Conservation (phyloP, 2,888 invertebrate genomes). For the Blastobasis lacticolella region DNA sequence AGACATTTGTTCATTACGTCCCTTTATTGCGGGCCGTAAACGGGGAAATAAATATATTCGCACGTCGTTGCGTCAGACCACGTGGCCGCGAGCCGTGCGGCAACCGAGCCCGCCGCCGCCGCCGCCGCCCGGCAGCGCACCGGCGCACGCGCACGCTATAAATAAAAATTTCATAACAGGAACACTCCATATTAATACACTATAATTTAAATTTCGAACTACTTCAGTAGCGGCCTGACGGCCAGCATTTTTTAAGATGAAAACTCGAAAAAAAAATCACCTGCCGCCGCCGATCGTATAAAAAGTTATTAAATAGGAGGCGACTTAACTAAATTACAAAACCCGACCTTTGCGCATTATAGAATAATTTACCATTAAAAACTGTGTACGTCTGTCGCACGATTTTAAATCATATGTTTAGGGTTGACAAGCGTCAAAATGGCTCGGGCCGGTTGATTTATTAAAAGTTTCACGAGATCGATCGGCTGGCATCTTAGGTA, state of each 20-base stretch:
- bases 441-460: slow-evolving; percentile 50
- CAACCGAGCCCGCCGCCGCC: too few relatives aligned
- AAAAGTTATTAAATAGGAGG: slow-evolving; percentile 72
- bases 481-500: slow-evolving; percentile 68
- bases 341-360: slow-evolving; percentile 66
- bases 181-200: slow-evolving; percentile 59
- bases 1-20: slow-evolving; percentile 64
- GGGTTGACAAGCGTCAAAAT: slow-evolving; percentile 66
- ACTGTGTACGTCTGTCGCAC: slow-evolving; percentile 24
- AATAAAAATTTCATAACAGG: slow-evolving; percentile 54
- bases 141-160: slow-evolving; percentile 50
- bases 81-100: slow-evolving; percentile 28
- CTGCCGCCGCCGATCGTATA: slow-evolving; percentile 50
- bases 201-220: slow-evolving; percentile 67
- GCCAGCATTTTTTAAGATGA: slow-evolving; percentile 39
- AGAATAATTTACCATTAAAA: slow-evolving; percentile 63
- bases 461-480: slow-evolving; percentile 61
- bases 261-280: slow-evolving; percentile 53
- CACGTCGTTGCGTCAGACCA: slow-evolving; percentile 45
- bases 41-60: slow-evolving; percentile 50
- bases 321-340: slow-evolving; percentile 72
- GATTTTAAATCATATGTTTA: slow-evolving; percentile 54
- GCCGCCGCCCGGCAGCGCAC: too few relatives aligned
- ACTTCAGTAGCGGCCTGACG: slow-evolving; percentile 63
- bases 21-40: slow-evolving; percentile 54